A percentile compares a stretch with the other conserved stretches of the same genome.
phyloP scores from a whole-genome alignment of 2,888 invertebrate genomes.

The Mythimna pallens region DNA sequence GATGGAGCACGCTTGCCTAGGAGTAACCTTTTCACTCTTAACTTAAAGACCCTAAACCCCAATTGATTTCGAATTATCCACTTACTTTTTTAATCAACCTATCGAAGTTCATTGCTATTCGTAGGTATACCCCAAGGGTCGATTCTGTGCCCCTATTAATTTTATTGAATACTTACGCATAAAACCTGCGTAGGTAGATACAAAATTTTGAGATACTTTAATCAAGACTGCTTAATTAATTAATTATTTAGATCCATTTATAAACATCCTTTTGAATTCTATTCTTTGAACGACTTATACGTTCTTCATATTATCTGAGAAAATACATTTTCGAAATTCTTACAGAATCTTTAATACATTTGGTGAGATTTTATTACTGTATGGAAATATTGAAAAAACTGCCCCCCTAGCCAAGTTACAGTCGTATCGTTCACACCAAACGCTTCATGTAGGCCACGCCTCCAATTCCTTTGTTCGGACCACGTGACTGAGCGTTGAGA shows the following conservation, averaged over 20 bases:
- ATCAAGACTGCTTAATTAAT: constrained; percentile 20
- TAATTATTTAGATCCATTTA: constrained; percentile 29
- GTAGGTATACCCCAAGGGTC: constrained; percentile 40
- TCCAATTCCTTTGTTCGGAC: too few species aligned
- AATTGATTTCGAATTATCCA: constrained; percentile 28
- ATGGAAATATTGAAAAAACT: not conserved
- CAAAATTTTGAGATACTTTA: constrained; percentile 24
- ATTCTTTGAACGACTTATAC: constrained; percentile 16
- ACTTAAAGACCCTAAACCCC: not conserved
- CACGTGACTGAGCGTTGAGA: too few species aligned
- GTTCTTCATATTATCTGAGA: not conserved
- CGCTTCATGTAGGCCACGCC: too few species aligned
- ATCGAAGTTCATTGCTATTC: constrained; percentile 36
- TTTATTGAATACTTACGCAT: constrained; percentile 37
- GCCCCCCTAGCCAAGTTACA: too few species aligned
- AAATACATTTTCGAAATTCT: not conserved
- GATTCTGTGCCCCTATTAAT: constrained; percentile 36
- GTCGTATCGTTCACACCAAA: too few species aligned
- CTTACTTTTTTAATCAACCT: constrained; percentile 42
- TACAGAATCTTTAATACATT: not conserved
- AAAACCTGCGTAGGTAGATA: constrained; percentile 24
- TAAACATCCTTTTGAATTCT: constrained; percentile 18
- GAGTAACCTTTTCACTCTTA: too few species aligned
- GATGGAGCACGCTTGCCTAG: too few species aligned
- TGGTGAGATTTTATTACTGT: not conserved